Evolutionary conservation across 1,140 invertebrate genomes (phyloP).

Genomic region (Elysia chlorotica): DNA sequence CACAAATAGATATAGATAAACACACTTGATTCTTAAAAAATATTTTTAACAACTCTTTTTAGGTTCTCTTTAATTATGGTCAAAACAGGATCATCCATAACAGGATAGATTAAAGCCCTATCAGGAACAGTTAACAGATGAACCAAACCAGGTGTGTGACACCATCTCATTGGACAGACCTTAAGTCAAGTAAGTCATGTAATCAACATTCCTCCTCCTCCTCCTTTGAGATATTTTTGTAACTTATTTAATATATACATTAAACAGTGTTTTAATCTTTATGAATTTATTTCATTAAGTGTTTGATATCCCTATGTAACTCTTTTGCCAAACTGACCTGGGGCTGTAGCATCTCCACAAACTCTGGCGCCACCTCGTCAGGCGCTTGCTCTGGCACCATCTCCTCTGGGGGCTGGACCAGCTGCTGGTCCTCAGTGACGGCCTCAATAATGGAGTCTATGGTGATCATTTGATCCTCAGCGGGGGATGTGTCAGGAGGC

Average conservation of each 20-base stretch:
- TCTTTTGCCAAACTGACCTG: conserved; percentile 27
- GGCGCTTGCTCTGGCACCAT: conserved; percentile 33
- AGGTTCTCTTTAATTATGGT: too few species aligned
- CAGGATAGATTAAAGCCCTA: too few species aligned
- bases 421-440: conserved; percentile 24
- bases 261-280: too few species aligned
- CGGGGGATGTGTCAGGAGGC: conserved; percentile 33
- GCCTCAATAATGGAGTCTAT: conserved; percentile 37
- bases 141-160: background rate
- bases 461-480: conserved; percentile 33
- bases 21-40: too few species aligned
- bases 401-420: conserved; percentile 35
- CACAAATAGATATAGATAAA: too few species aligned
- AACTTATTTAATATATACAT: too few species aligned
- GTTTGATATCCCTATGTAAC: background rate
- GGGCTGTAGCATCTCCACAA: conserved; percentile 50
- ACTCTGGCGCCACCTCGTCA: conserved; percentile 52
- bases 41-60: too few species aligned
- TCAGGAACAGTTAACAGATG: too few species aligned
- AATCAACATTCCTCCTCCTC: background rate
- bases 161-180: background rate
- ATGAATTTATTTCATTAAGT: too few species aligned
- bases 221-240: background rate
- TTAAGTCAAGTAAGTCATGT: background rate
- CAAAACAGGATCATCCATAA: too few species aligned